Evolutionary conservation across 2,888 invertebrate genomes (phyloP).

Genomic region (Clusia tigrina): DNA sequence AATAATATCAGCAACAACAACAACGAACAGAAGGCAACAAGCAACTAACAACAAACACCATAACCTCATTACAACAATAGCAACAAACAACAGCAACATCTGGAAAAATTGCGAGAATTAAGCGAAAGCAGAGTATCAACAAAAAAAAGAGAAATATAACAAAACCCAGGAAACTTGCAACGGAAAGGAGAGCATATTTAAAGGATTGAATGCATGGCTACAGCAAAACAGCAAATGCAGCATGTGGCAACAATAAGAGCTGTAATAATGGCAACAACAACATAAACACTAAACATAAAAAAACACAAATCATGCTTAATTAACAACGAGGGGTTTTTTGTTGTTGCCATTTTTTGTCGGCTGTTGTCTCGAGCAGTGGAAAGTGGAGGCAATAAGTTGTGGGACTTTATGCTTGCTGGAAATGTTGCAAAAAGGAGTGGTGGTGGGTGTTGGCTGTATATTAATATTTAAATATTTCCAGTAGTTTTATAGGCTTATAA

Average conservation of each 20-base stretch:
- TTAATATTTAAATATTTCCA: no score
- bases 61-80: not conserved
- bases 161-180: no score
- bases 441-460: no score
- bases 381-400: not conserved
- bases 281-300: not conserved
- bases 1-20: not conserved
- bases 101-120: constrained; percentile 3
- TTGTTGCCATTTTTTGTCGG: not conserved
- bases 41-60: not conserved
- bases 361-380: not conserved
- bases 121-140: not conserved
- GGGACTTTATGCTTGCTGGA: no score
- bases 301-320: constrained; percentile 10
- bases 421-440: no score
- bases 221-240: not conserved
- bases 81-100: constrained; percentile 13
- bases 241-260: not conserved
- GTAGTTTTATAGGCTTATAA: no score
- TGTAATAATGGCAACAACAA: not conserved
- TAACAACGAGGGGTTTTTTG: not conserved
- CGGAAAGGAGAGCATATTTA: not conserved
- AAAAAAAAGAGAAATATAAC: not conserved
- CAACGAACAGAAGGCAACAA: not conserved
- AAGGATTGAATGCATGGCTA: constrained; percentile 8